Percentiles rank a stretch among this genome's conserved stretches.
phyloP scores from a whole-genome alignment of 1,140 invertebrate genomes.

The Diachasma alloeum region DNA sequence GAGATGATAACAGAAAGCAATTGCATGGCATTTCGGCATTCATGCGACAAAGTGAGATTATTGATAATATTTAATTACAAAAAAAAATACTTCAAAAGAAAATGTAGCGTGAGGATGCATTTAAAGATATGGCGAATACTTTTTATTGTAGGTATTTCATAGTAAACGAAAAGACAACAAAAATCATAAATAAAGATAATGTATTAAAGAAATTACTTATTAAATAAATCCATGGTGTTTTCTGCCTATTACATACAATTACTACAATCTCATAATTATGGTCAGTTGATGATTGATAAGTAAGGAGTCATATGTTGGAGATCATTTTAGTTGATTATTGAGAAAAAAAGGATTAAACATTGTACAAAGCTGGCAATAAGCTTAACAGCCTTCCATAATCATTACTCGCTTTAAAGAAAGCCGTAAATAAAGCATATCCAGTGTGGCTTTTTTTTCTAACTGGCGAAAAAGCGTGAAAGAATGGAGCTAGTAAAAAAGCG shows the following conservation, averaged over 20 bases:
- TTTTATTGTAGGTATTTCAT: constrained; percentile 66
- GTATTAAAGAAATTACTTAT: constrained; percentile 57
- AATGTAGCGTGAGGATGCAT: constrained; percentile 47
- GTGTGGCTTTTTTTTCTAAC: constrained; percentile 13
- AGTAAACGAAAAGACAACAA: constrained; percentile 41
- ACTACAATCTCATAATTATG: constrained; percentile 41
- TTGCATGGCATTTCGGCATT: constrained; percentile 47
- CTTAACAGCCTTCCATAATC: constrained; percentile 53
- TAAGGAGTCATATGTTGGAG: constrained; percentile 19
- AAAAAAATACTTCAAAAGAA: constrained; percentile 38
- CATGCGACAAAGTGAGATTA: constrained; percentile 64
- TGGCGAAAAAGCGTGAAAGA: background rate
- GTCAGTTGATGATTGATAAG: background rate
- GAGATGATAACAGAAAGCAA: constrained; percentile 36
- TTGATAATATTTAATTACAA: constrained; percentile 52
- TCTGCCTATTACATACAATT: constrained; percentile 57
- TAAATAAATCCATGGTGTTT: constrained; percentile 63
- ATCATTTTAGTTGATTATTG: constrained; percentile 37
- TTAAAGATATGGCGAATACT: constrained; percentile 55
- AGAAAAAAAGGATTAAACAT: constrained; percentile 29
- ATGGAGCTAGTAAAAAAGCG: background rate
- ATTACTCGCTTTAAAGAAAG: constrained; percentile 35
- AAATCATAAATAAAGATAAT: constrained; percentile 54
- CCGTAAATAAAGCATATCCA: background rate
- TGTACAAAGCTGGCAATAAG: constrained; percentile 64